Conservation (phyloP, 2,113 vertebrate species). For the Cygnus buccinator region DNA sequence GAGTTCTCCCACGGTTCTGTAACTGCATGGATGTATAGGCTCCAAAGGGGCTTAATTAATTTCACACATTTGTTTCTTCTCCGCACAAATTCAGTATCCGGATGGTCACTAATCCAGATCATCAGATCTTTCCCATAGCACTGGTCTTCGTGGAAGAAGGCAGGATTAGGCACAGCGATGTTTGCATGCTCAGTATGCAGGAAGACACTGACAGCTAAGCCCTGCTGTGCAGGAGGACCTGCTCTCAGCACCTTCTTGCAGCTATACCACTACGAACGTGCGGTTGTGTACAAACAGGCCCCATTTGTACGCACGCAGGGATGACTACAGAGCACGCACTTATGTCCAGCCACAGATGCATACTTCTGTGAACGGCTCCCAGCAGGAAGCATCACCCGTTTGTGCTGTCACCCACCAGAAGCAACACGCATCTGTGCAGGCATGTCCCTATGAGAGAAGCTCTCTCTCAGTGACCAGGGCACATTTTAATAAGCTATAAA, state of each 20-base stretch:
- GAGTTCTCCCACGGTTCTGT: neutral
- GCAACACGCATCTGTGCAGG: neutral
- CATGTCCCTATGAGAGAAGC: neutral
- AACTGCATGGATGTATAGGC: neutral
- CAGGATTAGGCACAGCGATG: neutral
- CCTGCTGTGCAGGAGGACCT: too few species aligned
- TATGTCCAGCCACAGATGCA: neutral
- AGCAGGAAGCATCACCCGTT: neutral
- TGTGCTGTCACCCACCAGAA: slow-evolving; percentile 7
- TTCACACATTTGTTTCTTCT: neutral
- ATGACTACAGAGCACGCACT: neutral
- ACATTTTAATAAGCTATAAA: neutral
- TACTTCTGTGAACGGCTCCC: neutral
- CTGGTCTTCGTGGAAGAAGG: too few species aligned
- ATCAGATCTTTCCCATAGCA: neutral
- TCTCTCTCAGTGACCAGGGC: neutral
- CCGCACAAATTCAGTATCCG: neutral
- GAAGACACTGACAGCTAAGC: neutral
- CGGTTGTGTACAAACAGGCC: too few species aligned
- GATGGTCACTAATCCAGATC: neutral
- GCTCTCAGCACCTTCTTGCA: neutral
- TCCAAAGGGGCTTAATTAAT: neutral
- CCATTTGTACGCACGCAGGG: too few species aligned
- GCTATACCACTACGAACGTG: neutral
- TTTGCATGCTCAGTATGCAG: too few species aligned